Evolutionary conservation across 2,797 vertebrate genomes (phyloP).

Genomic region (Pseudochirops cupreus): DNA sequence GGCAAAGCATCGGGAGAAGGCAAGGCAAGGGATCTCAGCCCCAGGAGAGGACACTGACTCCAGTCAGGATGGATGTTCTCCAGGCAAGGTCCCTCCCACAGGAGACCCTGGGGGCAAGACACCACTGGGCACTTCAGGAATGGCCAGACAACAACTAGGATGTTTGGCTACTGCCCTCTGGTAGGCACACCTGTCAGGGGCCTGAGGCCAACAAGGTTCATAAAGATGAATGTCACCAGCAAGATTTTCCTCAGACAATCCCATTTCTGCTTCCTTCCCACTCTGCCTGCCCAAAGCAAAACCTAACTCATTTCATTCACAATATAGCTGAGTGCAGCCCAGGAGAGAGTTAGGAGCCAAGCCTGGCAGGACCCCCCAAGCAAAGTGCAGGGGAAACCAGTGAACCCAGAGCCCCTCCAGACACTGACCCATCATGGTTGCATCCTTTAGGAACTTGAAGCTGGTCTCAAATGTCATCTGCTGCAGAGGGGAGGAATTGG

Average conservation of each 20-base stretch:
- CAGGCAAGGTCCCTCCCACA: background rate
- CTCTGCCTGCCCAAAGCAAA: background rate
- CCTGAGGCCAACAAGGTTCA: background rate
- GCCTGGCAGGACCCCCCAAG: background rate
- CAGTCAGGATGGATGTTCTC: background rate
- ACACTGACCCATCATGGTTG: constrained; percentile 93
- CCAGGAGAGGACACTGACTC: background rate
- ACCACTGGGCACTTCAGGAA: background rate
- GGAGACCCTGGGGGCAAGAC: background rate
- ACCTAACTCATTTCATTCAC: background rate
- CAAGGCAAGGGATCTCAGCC: too few relatives aligned
- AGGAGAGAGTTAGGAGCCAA: background rate
- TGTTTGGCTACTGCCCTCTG: background rate
- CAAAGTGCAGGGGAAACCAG: background rate
- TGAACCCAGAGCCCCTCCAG: background rate
- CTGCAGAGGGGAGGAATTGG: constrained; percentile 96
- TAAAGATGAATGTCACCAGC: background rate
- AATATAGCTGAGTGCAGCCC: background rate
- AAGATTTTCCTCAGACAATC: background rate
- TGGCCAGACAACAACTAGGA: background rate
- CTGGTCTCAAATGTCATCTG: constrained; percentile 99
- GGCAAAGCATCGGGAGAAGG: too few relatives aligned
- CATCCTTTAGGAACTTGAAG: constrained; percentile 97
- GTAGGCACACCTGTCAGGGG: background rate
- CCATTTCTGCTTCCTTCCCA: background rate